phyloP scores from a whole-genome alignment of 2,797 vertebrate species.

The Gila robusta region DNA sequence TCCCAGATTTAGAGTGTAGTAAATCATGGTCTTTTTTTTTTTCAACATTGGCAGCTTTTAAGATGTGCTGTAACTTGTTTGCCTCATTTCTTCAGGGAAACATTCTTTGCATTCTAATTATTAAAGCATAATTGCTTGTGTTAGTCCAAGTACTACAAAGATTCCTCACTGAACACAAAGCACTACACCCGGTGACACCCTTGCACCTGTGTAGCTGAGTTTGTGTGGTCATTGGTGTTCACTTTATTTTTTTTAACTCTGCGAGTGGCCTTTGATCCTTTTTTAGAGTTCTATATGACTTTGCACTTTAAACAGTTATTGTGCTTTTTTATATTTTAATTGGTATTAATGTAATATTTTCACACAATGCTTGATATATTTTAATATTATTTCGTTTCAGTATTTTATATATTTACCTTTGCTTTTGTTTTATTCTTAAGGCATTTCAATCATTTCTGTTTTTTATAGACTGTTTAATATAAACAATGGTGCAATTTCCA shows the following conservation, averaged over 20 bases:
- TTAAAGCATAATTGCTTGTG: neutral
- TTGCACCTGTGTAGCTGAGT: neutral
- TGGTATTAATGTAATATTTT: neutral
- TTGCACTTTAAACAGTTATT: neutral
- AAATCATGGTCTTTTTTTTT: neutral
- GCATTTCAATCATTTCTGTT: neutral
- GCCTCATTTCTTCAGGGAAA: neutral
- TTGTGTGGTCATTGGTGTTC: neutral
- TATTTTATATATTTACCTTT: neutral
- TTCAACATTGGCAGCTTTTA: neutral
- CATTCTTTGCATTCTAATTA: neutral
- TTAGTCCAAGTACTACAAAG: neutral
- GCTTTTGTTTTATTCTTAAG: neutral
- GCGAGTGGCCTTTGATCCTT: neutral
- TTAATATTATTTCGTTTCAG: neutral
- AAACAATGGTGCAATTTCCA: neutral
- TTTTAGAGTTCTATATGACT: neutral
- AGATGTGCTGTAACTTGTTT: neutral
- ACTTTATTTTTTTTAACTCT: neutral
- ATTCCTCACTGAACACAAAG: neutral
- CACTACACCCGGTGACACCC: neutral
- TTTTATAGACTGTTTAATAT: too few species aligned
- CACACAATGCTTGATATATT: neutral
- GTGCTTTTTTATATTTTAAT: neutral
- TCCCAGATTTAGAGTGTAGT: neutral